Evolutionary conservation across 2,888 invertebrate species (phyloP), one percentile per base, ranked within the genome.

Genomic region (Nebria brevicollis): DNA sequence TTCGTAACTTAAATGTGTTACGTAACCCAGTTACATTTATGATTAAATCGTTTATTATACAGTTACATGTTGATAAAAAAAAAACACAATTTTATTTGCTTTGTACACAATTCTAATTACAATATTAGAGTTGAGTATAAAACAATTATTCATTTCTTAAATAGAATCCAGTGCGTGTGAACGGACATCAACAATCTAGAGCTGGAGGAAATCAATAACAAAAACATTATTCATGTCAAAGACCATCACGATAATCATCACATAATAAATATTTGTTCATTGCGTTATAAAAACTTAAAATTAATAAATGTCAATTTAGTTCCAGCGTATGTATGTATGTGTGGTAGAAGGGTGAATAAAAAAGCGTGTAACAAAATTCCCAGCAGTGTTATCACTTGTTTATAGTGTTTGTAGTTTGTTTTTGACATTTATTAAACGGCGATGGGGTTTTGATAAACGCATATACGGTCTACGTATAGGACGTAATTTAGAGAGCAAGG

Each of bases 321-420:
- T 54, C 2, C 34, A 34, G 5, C 34, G 34, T 34, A 34, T 34
- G n/a, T n/a, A n/a, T n/a, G n/a, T n/a, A n/a, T n/a, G n/a, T n/a
- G n/a, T n/a, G n/a, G n/a, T n/a, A 34, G 0, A 20, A 34, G 34
- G 34, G 34, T 34, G 34, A 34, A 34, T 34, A 54, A 54, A 11
- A 54, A 54, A 11, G 54, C 54, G 54, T 54, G 54, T 54, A 54
- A 54, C 54, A 11, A 54, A 54, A 54, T 54, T 54, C 54, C 54
- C 54, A 13, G 54, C 54, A 54, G 34, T 34, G 26, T 25, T 26
- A 25, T 72, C 72, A 72, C 13, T 26, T 72, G 34, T 72, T 72
- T 72, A 72, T 72, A 8, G 42, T 72, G 72, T 72, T 72, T 72
- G 26, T 72, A 72, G 72, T 72, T 72, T 72, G 72, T 25, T n/a